Conservation (phyloP, 1,140 invertebrate genomes). For the Trinorchestia longiramus region DNA sequence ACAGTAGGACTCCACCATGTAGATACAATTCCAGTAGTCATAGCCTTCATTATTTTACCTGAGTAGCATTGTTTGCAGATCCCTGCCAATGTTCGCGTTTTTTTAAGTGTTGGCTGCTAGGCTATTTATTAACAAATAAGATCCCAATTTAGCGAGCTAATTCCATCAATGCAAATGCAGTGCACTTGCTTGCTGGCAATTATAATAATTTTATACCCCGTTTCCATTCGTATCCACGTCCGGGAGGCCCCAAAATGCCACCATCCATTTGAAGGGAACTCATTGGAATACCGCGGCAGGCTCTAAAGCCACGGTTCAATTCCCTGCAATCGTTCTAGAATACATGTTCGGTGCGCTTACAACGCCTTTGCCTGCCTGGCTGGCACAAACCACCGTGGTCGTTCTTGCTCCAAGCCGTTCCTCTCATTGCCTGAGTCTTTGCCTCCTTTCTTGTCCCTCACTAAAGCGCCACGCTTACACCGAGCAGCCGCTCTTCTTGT, state of each 20-base stretch:
- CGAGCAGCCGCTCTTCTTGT: neutral
- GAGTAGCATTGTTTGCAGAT: neutral
- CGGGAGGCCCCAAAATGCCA: conserved; percentile 14
- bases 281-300: conserved; percentile 47
- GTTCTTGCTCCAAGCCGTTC: neutral
- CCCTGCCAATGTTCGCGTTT: neutral
- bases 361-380: neutral
- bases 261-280: conserved; percentile 50
- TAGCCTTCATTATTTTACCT: too few relatives aligned
- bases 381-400: neutral
- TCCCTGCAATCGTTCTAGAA: conserved; percentile 51
- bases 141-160: conserved; percentile 34
- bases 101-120: neutral
- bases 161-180: conserved; percentile 47
- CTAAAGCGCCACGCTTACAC: conserved; percentile 10
- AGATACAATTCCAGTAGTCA: too few relatives aligned
- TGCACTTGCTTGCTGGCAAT: conserved; percentile 31
- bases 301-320: conserved; percentile 47
- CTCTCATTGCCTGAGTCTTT: neutral
- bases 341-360: conserved; percentile 22
- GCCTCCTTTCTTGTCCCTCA: neutral
- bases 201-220: conserved; percentile 47
- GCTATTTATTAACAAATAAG: conserved; percentile 18
- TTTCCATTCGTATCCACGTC: conserved; percentile 46
- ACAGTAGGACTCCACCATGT: too few relatives aligned